Percentiles rank a stretch among this genome's conserved stretches.
Conservation (phyloP, 2,888 invertebrate genomes). For the Phytoseiulus persimilis region DNA sequence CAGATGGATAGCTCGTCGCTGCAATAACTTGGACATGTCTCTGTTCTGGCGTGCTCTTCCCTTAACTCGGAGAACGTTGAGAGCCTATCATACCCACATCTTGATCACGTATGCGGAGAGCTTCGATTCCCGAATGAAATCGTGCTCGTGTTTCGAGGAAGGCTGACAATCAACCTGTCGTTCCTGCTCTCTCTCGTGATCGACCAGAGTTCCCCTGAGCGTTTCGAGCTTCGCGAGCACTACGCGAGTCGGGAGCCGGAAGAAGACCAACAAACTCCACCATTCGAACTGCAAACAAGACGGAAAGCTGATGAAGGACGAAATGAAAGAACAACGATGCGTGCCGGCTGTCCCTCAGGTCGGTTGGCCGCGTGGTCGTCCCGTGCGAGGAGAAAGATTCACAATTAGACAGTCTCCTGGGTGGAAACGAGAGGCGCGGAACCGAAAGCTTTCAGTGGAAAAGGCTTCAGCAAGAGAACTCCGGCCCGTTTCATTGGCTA, state of each 20-base stretch:
- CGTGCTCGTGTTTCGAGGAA: too few species aligned
- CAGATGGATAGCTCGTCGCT: too few species aligned
- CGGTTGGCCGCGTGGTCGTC: neutral
- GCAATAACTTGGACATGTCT: too few species aligned
- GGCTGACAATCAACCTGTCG: too few species aligned
- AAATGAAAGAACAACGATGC: neutral
- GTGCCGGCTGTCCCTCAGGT: neutral
- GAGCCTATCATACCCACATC: too few species aligned
- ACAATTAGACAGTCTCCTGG: neutral
- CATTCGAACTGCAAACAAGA: neutral
- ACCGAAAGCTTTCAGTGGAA: neutral
- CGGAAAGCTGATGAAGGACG: neutral
- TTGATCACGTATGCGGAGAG: too few species aligned
- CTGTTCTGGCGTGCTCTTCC: too few species aligned
- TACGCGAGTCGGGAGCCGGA: neutral
- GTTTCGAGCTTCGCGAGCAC: too few species aligned
- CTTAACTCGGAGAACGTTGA: too few species aligned
- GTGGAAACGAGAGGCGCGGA: neutral
- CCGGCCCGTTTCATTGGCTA: neutral
- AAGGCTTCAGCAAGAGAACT: neutral
- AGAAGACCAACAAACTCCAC: neutral
- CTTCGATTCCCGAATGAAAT: too few species aligned
- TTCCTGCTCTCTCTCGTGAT: too few species aligned
- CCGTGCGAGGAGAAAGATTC: neutral
- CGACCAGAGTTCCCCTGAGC: too few species aligned